Conservation (phyloP, 2,888 invertebrate species). For the Danaus chrysippus region DNA sequence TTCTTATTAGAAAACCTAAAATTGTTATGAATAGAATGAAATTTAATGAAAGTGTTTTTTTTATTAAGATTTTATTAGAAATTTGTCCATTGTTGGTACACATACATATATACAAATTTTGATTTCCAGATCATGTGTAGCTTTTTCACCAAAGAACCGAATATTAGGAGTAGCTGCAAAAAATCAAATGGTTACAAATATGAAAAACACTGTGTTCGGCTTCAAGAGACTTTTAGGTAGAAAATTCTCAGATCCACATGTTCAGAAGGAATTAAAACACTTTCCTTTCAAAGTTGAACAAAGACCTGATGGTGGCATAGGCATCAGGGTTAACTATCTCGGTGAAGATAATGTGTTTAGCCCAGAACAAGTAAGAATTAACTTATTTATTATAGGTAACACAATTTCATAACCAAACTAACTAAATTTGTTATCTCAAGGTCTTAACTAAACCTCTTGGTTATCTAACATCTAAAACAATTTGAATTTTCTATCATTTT, state of each 20-base stretch:
- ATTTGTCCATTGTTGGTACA: too few relatives aligned
- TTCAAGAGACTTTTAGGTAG: conserved; percentile 96
- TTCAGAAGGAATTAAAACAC: conserved; percentile 89
- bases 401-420: not conserved
- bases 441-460: conserved; percentile 1
- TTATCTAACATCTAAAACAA: not conserved
- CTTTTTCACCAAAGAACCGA: conserved; percentile 95
- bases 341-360: conserved; percentile 91
- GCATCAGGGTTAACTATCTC: conserved; percentile 93
- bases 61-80: not conserved
- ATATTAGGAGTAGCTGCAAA: conserved; percentile 97
- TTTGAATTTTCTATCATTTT: not conserved
- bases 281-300: conserved; percentile 89
- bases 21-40: not conserved
- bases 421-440: not conserved
- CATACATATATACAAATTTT: conserved; percentile 3
- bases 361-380: conserved; percentile 86
- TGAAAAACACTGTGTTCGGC: conserved; percentile 96
- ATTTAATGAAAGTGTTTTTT: not conserved
- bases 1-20: not conserved
- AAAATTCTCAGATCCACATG: conserved; percentile 91
- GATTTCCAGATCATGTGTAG: conserved; percentile 92
- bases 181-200: conserved; percentile 97
- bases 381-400: not conserved
- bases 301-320: conserved; percentile 88